Evolutionary conservation across 1,140 invertebrate genomes (phyloP).

Genomic region (Gryon sp.): DNA sequence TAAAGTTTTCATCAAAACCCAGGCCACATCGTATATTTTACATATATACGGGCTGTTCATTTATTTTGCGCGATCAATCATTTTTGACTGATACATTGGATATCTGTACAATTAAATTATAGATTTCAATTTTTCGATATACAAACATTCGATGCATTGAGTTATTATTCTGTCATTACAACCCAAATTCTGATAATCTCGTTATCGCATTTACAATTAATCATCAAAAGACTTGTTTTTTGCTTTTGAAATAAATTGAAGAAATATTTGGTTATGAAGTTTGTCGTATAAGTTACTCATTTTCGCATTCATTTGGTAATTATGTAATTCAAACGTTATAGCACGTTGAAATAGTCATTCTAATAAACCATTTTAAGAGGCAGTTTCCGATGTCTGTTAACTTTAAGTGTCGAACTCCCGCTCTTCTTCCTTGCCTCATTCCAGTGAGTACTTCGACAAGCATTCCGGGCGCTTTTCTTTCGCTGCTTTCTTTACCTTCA

Average conservation of each 20-base stretch:
- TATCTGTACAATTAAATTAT: conserved; percentile 22
- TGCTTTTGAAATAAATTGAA: no score
- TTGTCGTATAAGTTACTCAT: no score
- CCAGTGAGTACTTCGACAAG: no score
- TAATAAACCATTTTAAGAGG: conserved; percentile 73
- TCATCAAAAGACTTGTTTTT: no score
- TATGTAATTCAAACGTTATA: conserved; percentile 35
- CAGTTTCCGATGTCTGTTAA: conserved; percentile 69
- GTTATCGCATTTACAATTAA: conserved; percentile 1
- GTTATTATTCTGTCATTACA: no score
- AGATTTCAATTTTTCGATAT: neutral
- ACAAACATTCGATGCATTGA: no score
- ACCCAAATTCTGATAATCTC: no score
- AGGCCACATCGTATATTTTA: conserved; percentile 42
- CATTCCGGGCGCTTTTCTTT: conserved; percentile 69
- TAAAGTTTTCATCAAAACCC: conserved; percentile 30
- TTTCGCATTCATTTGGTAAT: neutral
- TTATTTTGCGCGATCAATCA: conserved; percentile 38
- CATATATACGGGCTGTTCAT: conserved; percentile 16
- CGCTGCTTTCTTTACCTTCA: conserved; percentile 42
- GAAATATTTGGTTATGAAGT: neutral
- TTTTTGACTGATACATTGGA: conserved; percentile 16
- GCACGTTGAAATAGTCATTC: conserved; percentile 70
- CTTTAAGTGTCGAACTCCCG: conserved; percentile 72
- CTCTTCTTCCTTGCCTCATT: no score